Base-by-base conservation (phyloP, 2,113 vertebrate species). In the Corynorhinus townsendii region DNA sequence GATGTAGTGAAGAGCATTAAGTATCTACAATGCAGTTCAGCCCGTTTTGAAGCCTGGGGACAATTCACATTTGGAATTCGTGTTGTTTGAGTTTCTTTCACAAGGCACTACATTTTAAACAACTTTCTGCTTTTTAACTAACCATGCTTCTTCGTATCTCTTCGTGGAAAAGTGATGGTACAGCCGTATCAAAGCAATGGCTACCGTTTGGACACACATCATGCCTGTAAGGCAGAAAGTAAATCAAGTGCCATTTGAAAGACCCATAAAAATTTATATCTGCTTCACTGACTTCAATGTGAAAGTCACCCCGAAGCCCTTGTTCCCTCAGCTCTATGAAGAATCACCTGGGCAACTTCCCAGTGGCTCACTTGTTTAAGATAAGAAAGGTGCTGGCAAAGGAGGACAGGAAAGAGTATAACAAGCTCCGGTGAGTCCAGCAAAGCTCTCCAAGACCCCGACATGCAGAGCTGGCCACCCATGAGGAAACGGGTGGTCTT, bases 81-180 rank as follows among this genome's bases (percentile, higher is more conserved):
- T 49, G 68, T 24, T 30, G 26, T 35, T 30, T 69, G 24, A 73
- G 59, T 49, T 91, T 86, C 80, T 94, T 56, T 49, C 26, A 56
- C 19, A 24, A 35, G 11, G 7, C 14, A 2, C 5, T 45, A 5
- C 16, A 79, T 43, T 86, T 86, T 64, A 90, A 52, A 71, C 28
- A 80, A 20, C 40, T 86, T 93, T 87, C 59, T 82, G 35, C 47
- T 80, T 87, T 62, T 47, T 79, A 73, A 68, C 28, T 92, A 72
- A n/a, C 24, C 30, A 45, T 22, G 24, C 2, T 76, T 92, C 72
- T 94, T 90, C 26, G 43, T n/a, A 80, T 45, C 77, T 86, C 68
- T 77, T 90, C 83, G 66, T 8, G 72, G 66, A 56, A 86, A 91
- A 20, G 19, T 45, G 6, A n/a, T 16, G 28, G 38, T 11, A 76